These are phyloP conservation scores for Xyrauchen texanus DNA, from an alignment of 2,113 vertebrate species.

Conservation along the genomic window DNA sequence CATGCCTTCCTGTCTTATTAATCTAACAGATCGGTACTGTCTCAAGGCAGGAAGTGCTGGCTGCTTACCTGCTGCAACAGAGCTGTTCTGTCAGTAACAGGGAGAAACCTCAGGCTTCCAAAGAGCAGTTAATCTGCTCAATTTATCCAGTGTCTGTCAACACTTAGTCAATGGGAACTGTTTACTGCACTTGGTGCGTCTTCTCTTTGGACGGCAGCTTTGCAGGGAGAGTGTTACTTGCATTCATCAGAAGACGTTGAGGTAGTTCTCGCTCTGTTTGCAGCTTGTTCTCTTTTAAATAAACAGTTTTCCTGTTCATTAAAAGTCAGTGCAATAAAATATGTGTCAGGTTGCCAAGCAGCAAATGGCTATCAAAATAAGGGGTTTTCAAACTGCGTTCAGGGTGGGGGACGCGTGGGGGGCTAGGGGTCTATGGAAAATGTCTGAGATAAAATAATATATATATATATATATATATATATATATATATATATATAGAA, in stretches of 20 bases:
- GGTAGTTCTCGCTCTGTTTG: constrained; percentile 77
- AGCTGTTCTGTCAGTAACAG: constrained; percentile 41
- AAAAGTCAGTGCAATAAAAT: neutral
- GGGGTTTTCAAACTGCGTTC: too few species aligned
- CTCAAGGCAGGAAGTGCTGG: constrained; percentile 45
- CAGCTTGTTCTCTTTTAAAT: constrained; percentile 69
- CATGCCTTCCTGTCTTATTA: constrained; percentile 52
- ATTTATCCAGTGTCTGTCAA: constrained; percentile 46
- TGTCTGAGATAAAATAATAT: too few species aligned
- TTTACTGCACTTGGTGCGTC: constrained; percentile 36
- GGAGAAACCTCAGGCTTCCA: neutral
- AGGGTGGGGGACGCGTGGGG: too few species aligned
- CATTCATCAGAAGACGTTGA: constrained; percentile 65
- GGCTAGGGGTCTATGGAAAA: too few species aligned
- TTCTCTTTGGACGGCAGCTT: constrained; percentile 42
- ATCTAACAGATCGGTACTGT: constrained; percentile 51
- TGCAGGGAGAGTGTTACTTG: constrained; percentile 38
- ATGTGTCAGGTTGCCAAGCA: neutral
- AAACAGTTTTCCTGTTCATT: neutral
- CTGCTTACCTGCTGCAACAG: constrained; percentile 27
- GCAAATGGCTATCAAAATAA: too few species aligned
- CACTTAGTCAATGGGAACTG: constrained; percentile 17
- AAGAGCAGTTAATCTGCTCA: constrained; percentile 30
- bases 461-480: too few species aligned
- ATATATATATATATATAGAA: too few species aligned